Percentiles rank a stretch among this genome's conserved stretches.
phyloP scores from a whole-genome alignment of 1,140 invertebrate genomes.

The Metaphire vulgaris region DNA sequence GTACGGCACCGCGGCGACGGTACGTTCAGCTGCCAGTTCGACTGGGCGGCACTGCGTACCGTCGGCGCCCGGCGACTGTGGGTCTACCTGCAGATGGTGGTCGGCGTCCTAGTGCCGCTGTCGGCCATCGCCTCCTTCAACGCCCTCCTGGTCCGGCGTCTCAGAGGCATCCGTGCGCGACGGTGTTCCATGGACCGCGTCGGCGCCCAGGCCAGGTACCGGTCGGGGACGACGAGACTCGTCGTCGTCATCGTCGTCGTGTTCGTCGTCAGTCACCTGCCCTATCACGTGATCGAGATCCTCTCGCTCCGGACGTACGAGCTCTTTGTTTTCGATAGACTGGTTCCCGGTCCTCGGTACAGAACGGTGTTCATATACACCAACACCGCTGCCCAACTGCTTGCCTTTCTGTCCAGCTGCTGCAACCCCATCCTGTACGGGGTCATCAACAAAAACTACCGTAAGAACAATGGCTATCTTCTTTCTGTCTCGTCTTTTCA shows the following conservation, averaged over 20 bases:
- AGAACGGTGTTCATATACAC: not conserved
- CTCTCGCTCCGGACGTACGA: not conserved
- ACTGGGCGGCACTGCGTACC: not conserved
- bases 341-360: not conserved
- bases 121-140: not conserved
- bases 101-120: not conserved
- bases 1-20: not conserved
- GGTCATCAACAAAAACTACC: slow-evolving; percentile 9
- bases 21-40: not conserved
- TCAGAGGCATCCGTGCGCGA: not conserved
- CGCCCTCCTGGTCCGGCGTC: not conserved
- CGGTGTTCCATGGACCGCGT: not conserved
- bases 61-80: not conserved
- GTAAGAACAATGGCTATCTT: too few relatives aligned
- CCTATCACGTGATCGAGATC: slow-evolving; percentile 14
- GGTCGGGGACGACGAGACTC: not conserved
- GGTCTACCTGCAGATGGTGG: not conserved
- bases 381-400: not conserved
- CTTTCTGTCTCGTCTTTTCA: too few relatives aligned
- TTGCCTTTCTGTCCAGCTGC: slow-evolving; percentile 10
- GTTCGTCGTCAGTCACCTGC: slow-evolving; percentile 14
- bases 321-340: not conserved
- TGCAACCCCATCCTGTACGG: slow-evolving; percentile 11
- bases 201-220: not conserved
- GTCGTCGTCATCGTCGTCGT: slow-evolving; percentile 16